phyloP scores from a whole-genome alignment of 2,797 vertebrate genomes.

The Pteronotus mesoamericanus region DNA sequence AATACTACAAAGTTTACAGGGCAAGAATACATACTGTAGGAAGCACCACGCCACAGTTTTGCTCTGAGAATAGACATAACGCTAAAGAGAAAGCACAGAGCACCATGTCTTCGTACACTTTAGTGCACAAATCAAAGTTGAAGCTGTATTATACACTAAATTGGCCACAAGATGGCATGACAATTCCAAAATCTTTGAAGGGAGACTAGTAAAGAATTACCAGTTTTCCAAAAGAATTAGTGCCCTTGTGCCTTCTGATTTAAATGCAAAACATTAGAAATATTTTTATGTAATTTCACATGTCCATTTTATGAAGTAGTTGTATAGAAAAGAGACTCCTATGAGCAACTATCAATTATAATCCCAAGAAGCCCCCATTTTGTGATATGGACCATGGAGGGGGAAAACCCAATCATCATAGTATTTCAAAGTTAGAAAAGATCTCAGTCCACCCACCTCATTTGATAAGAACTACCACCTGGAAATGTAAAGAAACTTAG shows the following conservation, averaged over 20 bases:
- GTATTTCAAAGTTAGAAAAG: slow-evolving; percentile 11
- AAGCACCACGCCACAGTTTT: neutral
- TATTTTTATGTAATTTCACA: slow-evolving; percentile 17
- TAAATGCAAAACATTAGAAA: slow-evolving; percentile 23
- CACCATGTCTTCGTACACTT: neutral
- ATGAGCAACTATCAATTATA: neutral
- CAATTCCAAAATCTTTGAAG: slow-evolving; percentile 18
- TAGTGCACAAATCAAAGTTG: neutral
- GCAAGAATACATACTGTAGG: neutral
- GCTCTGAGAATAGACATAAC: neutral
- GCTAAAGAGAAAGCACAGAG: neutral
- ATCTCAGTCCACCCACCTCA: neutral
- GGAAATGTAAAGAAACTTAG: slow-evolving; percentile 26
- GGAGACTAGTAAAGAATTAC: neutral
- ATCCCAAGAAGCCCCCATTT: neutral
- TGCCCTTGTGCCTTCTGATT: neutral
- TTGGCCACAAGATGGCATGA: slow-evolving; percentile 56
- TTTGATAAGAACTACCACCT: neutral
- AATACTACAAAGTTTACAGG: neutral
- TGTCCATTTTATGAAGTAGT: neutral
- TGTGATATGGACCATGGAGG: neutral
- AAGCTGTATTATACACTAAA: neutral
- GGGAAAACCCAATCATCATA: neutral
- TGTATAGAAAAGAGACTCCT: neutral
- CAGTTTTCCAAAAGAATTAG: neutral